Evolutionary conservation across 2,797 vertebrate genomes (phyloP), one percentile per base, ranked within the genome.

Genomic region (Parauchenoglanis ngamensis): DNA sequence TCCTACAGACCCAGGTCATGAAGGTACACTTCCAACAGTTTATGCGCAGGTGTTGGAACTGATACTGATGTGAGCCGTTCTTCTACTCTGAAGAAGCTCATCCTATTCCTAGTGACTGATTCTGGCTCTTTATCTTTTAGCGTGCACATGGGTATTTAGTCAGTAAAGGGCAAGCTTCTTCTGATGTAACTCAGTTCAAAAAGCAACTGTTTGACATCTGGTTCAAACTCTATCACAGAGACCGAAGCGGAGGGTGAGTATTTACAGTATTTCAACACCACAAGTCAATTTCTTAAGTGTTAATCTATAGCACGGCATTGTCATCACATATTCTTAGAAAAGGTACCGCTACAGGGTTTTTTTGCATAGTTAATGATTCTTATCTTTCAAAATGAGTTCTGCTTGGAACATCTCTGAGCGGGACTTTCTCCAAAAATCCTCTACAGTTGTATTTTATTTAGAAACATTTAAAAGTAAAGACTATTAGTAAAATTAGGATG

Each of bases 201-300:
- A 90, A 31, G 25, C 96, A 97, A 90, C 95, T 98, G 81, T 96
- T 95, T 86, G 92, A 94, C 92, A 96, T 97, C 92, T 97, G 97
- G 97, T 97, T 98, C 90, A 94, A 94, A 67, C 94, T 98, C 52
- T 97, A 97, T 90, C 92, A 94, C 93, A 92, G 97, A 85, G 94
- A 95, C 88, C 88, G 78, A 82, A 93, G 91, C 35, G 94, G 93
- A 90, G 94, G 96, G 96, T 44, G 67, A 40, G 31, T 19, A 40
- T 28, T 7, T 65, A 17, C 28, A 67, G 63, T 31, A 40, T 72
- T 40, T 75, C 44, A 75, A n/a, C 72, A 49, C 23, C 46, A 2
- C 46, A 13, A 28, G 46, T 13, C 31, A 8, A 3, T 17, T 35
- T 28, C 4, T 21, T 44, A 23, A 75, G 10, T 52, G 46, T n/a